Base-by-base conservation (phyloP, 2,797 vertebrate genomes). In the Neosilurus mollespiculum region DNA sequence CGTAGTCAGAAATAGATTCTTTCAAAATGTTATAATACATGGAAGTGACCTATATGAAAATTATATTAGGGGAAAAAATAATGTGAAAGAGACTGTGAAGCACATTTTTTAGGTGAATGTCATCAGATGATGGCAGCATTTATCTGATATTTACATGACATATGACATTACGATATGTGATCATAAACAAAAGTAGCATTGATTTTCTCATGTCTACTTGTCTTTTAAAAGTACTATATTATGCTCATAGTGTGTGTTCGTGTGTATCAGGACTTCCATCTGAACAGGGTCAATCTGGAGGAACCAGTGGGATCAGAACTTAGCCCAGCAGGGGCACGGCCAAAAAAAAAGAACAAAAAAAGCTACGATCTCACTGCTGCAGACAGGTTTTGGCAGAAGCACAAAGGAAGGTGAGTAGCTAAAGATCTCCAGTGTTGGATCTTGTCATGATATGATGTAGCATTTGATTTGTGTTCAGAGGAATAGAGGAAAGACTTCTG, bases 361-460 rank as follows among this genome's bases (percentile, higher is more conserved):
- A 96, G 92, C 72, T 99, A 98, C 51, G 98, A 99, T 92, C 96
- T 99, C 91, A 99, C 97, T 8, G 91, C 93, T 6, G 95, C 95
- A 54, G 98, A 99, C 94, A 96, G 89, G 90, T 99, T 99, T 93
- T 99, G 98, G 98, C 97, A 99, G 91, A 98, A 97, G 71, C 98
- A 98, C 93, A 99, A 98, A 93, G 98, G 98, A 93, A 99, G 97
- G 98, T 99, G 90, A 93, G 93, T 69, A 65, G 4, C 73, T 51
- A 62, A 34, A 78, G 54, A 30, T 72, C 54, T 8, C 61, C n/a
- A 30, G 81, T 24, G 20, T 64, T 54, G 37, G 62, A 71, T 16
- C 26, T 59, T 58, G 30, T 30, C 16, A 18, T 22, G 15, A 80
- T 58, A 22, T 56, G 77, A 22, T 26, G 11, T 65, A 34, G 22